Evolutionary conservation across 2,113 vertebrate species (phyloP), one percentile per base, ranked within the genome.

Genomic region (Tretioscincus oriximinensis): DNA sequence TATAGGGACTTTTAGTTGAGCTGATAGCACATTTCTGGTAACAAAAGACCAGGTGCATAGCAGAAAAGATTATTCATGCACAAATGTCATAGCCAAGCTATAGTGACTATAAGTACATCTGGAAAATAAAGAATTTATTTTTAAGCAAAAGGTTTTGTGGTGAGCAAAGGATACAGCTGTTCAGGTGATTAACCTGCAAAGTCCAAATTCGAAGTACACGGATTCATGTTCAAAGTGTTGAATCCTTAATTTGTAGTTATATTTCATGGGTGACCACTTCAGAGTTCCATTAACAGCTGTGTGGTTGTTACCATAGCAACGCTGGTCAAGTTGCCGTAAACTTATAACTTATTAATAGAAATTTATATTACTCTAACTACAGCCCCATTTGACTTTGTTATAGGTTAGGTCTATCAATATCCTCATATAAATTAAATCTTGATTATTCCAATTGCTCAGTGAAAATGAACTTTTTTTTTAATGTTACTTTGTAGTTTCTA

Each of bases 281-380:
- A 5, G 35, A 72, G 21, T 80, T 72, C n/a, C 26, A 64, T 24
- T 69, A 72, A 49, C 70, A 64, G 20, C n/a, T 35, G 28, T 73
- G 31, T 24, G 3, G 26, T 21, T 5, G 69, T 64, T 72, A 64
- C 78, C 51, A 73, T 80, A 64, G 69, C 78, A 80, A 80, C 41
- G 11, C n/a, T 18, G 54, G 41, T 45, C 58, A 80, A n/a, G n/a
- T 35, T 80, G 69, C 72, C 51, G 29, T 73, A 80, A 80, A 80
- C 20, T 35, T 29, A 65, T 72, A 80, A 51, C 78, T 80, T 80
- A 80, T 80, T 80, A 80, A 73, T 65, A 64, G n/a, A 26, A 58
- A 64, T 80, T 64, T 64, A 31, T 80, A 51, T 73, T 51, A 51
- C 26, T 63, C 78, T 49, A 63, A 5, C 58, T 21, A 79, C 14